These are phyloP conservation scores for Pteropus alecto DNA, from an alignment of 2,113 vertebrate genomes.

Conservation along the genomic window DNA sequence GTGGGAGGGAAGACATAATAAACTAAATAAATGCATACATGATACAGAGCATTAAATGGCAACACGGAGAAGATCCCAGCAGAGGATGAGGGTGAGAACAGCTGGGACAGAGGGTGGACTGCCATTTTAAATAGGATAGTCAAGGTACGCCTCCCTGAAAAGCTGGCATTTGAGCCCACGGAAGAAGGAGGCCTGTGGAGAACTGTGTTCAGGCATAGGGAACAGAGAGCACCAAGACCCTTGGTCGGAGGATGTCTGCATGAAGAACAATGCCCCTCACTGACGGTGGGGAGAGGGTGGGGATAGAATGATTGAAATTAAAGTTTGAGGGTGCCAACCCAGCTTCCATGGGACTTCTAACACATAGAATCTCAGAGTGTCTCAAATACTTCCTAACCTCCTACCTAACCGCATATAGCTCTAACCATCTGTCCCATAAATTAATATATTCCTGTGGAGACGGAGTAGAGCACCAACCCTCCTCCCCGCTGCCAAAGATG, in stretches of 20 bases:
- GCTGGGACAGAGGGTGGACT: not conserved
- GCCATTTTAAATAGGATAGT: not conserved
- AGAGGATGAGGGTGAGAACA: not conserved
- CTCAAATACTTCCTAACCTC: not conserved
- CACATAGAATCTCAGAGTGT: not conserved
- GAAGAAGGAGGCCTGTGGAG: not conserved
- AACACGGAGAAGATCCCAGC: not conserved
- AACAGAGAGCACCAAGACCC: not conserved
- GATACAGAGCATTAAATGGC: not conserved
- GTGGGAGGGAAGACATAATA: not conserved
- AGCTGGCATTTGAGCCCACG: not conserved
- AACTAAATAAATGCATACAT: fast-evolving
- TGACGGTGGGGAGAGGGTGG: too few species aligned
- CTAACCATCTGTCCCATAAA: not conserved
- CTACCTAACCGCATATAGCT: too few species aligned
- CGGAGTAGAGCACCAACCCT: not conserved
- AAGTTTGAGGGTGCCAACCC: not conserved
- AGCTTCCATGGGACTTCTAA: not conserved
- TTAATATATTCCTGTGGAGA: not conserved
- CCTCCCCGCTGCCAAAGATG: too few species aligned
- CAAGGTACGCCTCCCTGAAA: not conserved
- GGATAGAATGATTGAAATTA: not conserved
- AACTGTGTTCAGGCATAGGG: not conserved
- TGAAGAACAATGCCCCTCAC: too few species aligned
- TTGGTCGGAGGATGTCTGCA: not conserved